Evolutionary conservation across 2,888 invertebrate species (phyloP), one percentile per base, ranked within the genome.

Genomic region (Thereva unica): DNA sequence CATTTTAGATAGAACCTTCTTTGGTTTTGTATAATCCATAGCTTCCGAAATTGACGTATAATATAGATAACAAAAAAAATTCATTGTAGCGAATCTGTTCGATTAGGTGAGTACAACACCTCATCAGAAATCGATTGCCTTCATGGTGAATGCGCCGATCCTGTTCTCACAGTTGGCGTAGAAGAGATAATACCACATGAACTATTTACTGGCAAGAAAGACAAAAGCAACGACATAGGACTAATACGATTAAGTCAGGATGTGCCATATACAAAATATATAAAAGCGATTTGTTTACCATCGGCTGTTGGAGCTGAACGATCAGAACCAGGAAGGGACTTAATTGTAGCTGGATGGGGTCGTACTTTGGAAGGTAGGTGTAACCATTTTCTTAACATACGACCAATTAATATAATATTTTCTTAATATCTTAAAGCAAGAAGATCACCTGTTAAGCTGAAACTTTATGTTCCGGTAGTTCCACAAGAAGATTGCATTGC

Each of bases 161-260:
- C 73, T 4, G 83, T 85, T 0, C 73, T 86, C n/a, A 85, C 88
- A 71, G 78, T 89, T 4, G 83, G 83, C 0, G 79, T 91, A 4
- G 88, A 87, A 71, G 82, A 87, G 74, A 78, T 81, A 56, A 87
- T 89, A 23, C 79, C 85, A 0, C 91, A 92, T 74, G 87, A 88
- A 71, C 74, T 78, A 0, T 92, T 91, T 75, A 77, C 80, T 49
- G 85, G 88, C 0, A 83, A 86, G 55, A 72, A 74, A 0, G 84
- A 88, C 74, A 89, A 89, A 71, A 80, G 83, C 55, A 76, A 91
- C 74, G 92, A 92, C 74, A 89, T 92, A 49, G 92, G 89, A 0
- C 78, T 92, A 4, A 74, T 92, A 7, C 83, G 91, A 49, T 78
- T 92, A 6, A 75, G 83, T 1, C 76, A 78, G 0, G 80, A 85